Evolutionary conservation across 2,888 invertebrate genomes (phyloP), one percentile per base, ranked within the genome.

Genomic region (Acleris cristana): DNA sequence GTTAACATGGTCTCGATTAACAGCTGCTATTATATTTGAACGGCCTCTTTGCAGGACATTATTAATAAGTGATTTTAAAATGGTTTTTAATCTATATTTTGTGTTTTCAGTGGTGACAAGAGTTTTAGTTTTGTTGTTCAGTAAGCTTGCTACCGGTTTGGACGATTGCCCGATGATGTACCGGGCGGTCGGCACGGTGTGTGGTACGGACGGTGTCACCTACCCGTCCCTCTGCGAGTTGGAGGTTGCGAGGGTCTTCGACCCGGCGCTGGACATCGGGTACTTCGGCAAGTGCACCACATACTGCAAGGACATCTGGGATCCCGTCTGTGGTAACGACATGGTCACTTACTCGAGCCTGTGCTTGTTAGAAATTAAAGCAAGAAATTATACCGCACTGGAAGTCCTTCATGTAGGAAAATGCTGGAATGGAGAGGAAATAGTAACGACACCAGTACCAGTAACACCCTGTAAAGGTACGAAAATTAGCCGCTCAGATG

Each of bases 181-280:
- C 19, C 44, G 49, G 49, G 12, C 18, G 16, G 49, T 7, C 68
- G 56, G 56, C 2, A 40, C 72, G 1, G 71, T 77, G 1, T 77
- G 77, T 49, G 78, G 78, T 0, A 73, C 75, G 3, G 71, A 77
- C 34, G 72, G 72, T 12, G n/a, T 71, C 12, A 75, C 75, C 6
- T 77, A 76, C 26, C 56, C 71, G 0, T 70, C 69, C 3, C 68
- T 75, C 59, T 77, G 78, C 60, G 75, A 76, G 49, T 61, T 77
- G 49, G 77, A 77, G 66, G 58, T 60, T 4, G 71, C 75, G 21
- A 72, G 74, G 61, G 54, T 69, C 3, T 5, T 70, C 4, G 66
- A 76, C 48, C 60, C 45, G 2, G n/a, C 56, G 18, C 52, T 77
- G 40, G 76, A 78, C 23, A 10, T 70, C 1, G 34, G 6, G 7